phyloP scores from a whole-genome alignment of 2,797 vertebrate genomes.

The Salmo trutta region DNA sequence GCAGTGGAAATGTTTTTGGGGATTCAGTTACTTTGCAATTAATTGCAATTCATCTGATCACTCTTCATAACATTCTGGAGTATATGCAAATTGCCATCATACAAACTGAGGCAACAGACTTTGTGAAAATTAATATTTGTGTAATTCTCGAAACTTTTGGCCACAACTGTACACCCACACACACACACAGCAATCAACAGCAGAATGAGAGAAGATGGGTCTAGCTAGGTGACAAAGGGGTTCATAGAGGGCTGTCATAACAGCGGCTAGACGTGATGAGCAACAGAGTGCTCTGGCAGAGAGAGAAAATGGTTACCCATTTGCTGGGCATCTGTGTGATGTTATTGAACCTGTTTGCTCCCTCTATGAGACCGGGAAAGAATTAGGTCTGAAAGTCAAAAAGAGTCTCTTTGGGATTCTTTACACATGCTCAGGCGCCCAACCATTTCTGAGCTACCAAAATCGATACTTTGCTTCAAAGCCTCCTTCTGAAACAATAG shows the following conservation, averaged over 20 bases:
- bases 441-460: slow-evolving; percentile 27
- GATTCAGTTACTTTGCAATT: no score
- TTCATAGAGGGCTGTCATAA: slow-evolving; percentile 24
- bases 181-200: slow-evolving; percentile 8
- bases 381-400: slow-evolving; percentile 36
- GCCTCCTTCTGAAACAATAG: neutral
- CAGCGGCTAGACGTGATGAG: slow-evolving; percentile 9
- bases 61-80: no score
- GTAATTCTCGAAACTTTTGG: no score
- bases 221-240: neutral
- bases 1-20: no score
- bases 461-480: slow-evolving; percentile 46
- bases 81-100: no score
- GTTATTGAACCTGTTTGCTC: slow-evolving; percentile 44
- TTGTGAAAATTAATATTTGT: no score
- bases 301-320: slow-evolving; percentile 47
- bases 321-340: slow-evolving; percentile 28
- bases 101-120: no score
- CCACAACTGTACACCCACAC: neutral
- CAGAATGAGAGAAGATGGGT: slow-evolving; percentile 12
- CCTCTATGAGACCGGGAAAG: slow-evolving; percentile 42
- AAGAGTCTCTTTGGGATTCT: slow-evolving; percentile 38
- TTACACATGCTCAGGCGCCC: slow-evolving; percentile 12
- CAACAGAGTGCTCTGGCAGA: slow-evolving; percentile 28
- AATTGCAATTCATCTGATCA: no score